A percentile compares a stretch with the other conserved stretches of the same genome.
Evolutionary conservation across 2,113 vertebrate species (phyloP).

Genomic region (Piprites chloris): DNA sequence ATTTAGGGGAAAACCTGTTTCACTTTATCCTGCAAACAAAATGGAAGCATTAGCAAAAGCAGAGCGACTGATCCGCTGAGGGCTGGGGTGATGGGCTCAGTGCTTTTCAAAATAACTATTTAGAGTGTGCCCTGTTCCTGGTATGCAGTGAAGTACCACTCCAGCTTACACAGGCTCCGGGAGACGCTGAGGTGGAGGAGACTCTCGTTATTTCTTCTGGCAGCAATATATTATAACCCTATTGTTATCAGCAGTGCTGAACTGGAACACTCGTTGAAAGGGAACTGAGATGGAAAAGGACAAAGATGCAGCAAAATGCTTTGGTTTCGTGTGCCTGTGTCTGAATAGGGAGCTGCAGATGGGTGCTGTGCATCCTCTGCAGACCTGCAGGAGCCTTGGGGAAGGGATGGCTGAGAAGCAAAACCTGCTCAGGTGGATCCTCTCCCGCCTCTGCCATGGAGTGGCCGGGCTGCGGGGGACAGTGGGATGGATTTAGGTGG

Average conservation of each 20-base stretch:
- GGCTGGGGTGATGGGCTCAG: background rate
- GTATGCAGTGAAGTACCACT: background rate
- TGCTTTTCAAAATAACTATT: background rate
- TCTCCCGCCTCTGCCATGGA: background rate
- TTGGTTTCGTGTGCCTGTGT: background rate
- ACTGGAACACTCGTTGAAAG: background rate
- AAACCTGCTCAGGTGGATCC: background rate
- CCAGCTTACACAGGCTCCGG: background rate
- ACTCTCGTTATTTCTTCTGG: background rate
- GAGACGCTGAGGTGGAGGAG: background rate
- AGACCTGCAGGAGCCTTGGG: rapidly evolving
- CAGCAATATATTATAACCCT: background rate
- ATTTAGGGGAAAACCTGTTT: background rate
- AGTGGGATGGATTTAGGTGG: background rate
- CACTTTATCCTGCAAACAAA: background rate
- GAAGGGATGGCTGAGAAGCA: background rate
- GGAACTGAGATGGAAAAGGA: background rate
- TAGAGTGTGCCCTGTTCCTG: background rate
- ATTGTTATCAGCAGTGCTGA: background rate
- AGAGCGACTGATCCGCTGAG: background rate
- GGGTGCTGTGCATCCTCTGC: background rate
- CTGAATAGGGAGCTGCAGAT: background rate
- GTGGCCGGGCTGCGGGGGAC: background rate
- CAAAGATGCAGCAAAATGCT: background rate
- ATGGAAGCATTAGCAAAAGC: background rate